A percentile compares a stretch with the other conserved stretches of the same genome.
Evolutionary conservation across 2,113 vertebrate species (phyloP).

Genomic region (Lutjanus erythropterus): DNA sequence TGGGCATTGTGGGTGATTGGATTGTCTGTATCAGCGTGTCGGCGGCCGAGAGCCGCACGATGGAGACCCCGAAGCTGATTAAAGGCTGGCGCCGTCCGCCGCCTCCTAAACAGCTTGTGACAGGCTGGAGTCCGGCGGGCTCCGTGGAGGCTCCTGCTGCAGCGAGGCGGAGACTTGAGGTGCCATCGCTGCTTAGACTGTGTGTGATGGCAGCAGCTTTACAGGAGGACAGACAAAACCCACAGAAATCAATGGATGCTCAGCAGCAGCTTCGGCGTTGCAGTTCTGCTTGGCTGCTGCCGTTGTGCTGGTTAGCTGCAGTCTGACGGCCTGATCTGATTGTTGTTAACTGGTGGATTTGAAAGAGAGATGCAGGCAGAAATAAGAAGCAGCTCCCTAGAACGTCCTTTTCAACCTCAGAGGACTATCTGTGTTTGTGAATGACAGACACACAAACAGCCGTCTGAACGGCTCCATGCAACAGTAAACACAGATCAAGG

Average conservation of each 20-base stretch:
- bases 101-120: conserved; percentile 76
- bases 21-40: conserved; percentile 75
- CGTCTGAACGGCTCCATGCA: conserved; percentile 11
- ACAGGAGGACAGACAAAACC: conserved; percentile 44
- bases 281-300: conserved; percentile 12
- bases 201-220: conserved; percentile 49
- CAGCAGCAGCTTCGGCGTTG: background rate
- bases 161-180: conserved; percentile 29
- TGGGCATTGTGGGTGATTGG: conserved; percentile 72
- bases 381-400: conserved; percentile 41
- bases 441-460: conserved; percentile 40
- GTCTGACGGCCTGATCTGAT: conserved; percentile 49
- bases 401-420: conserved; percentile 42
- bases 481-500: conserved; percentile 35
- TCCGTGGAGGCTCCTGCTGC: conserved; percentile 48
- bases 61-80: conserved; percentile 75
- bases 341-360: conserved; percentile 20
- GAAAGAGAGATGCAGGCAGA: background rate
- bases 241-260: conserved; percentile 52
- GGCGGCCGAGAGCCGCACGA: conserved; percentile 47
- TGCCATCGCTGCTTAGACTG: conserved; percentile 55
- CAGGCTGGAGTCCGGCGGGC: conserved; percentile 64
- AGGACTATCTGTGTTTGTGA: conserved; percentile 28
- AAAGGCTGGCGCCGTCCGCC: conserved; percentile 54
- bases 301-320: conserved; percentile 5